Evolutionary conservation across 2,888 invertebrate species (phyloP).

Genomic region (Hypena proboscidalis): DNA sequence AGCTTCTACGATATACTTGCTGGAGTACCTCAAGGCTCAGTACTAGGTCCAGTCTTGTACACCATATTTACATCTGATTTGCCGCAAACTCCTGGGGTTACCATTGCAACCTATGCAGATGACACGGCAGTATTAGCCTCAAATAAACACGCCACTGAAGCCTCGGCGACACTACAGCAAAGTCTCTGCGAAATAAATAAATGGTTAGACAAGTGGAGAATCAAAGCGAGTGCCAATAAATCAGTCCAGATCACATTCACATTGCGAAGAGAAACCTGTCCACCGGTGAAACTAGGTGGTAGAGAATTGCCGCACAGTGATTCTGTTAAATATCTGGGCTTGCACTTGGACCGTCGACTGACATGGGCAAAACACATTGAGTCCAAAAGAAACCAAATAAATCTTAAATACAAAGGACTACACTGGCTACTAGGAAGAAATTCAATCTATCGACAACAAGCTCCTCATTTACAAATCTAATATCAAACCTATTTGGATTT

Average conservation of each 20-base stretch:
- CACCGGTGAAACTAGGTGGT: constrained; percentile 8
- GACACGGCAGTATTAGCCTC: constrained; percentile 17
- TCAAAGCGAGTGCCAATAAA: constrained; percentile 13
- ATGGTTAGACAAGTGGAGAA: constrained; percentile 25
- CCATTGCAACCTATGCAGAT: constrained; percentile 24
- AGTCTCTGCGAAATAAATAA: constrained; percentile 9
- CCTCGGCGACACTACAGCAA: neutral
- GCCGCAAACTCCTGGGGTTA: neutral
- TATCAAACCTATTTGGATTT: no score
- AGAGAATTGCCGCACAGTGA: no score
- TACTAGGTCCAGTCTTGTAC: constrained; percentile 20
- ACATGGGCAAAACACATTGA: no score
- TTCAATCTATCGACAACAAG: no score
- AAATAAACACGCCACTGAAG: neutral
- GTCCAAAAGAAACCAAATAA: no score
- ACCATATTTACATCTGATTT: constrained; percentile 19
- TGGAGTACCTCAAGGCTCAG: constrained; percentile 17
- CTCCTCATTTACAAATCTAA: no score
- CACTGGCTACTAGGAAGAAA: no score
- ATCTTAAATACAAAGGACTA: no score
- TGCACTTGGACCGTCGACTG: no score
- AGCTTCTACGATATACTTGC: neutral
- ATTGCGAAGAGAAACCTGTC: constrained; percentile 9
- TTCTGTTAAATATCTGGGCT: no score
- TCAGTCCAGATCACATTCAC: constrained; percentile 20